A percentile compares a stretch with the other conserved stretches of the same genome.
Conservation (phyloP, 2,113 vertebrate species). For the Pygoscelis antarcticus region DNA sequence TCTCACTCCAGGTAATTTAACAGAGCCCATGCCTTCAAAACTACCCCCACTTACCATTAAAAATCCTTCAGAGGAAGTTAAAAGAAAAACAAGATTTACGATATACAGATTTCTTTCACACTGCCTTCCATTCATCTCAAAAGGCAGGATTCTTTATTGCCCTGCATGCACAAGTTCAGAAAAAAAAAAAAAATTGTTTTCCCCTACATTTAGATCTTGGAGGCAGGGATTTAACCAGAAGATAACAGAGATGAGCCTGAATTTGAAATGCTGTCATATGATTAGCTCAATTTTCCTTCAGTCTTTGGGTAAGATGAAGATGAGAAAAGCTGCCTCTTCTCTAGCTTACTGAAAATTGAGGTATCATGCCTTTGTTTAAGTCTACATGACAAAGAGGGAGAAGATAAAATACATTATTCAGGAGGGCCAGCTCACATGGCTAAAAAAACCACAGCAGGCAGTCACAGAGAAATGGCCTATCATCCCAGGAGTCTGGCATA, state of each 20-base stretch:
- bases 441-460: neutral
- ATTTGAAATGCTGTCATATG: neutral
- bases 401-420: neutral
- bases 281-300: neutral
- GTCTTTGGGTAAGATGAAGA: neutral
- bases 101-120: neutral
- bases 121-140: neutral
- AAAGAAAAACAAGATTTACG: neutral
- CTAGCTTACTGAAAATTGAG: neutral
- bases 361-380: neutral
- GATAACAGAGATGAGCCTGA: neutral
- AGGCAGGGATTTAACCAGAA: neutral
- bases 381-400: neutral
- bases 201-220: neutral
- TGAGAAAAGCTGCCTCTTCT: neutral
- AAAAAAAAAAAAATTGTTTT: neutral
- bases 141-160: neutral
- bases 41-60: neutral
- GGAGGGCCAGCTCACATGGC: neutral
- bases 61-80: neutral
- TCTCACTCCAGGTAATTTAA: neutral
- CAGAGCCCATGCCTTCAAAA: neutral
- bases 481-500: neutral
- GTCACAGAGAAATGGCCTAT: neutral
- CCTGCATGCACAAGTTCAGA: neutral